These are phyloP conservation scores for Diplodus puntazzo DNA, from an alignment of 2,797 vertebrate genomes.

Conservation along the genomic window DNA sequence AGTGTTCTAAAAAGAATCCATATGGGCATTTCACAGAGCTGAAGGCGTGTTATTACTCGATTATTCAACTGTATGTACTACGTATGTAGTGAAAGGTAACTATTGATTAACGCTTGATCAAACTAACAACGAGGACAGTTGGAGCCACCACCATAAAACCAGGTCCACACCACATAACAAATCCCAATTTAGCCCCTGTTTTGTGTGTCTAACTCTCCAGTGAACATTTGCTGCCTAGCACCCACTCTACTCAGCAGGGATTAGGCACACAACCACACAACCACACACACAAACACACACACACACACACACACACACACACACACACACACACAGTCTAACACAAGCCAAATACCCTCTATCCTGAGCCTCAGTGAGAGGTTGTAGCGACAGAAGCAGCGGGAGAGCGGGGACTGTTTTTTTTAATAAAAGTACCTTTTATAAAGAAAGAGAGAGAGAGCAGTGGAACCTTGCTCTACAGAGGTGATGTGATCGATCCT, in stretches of 20 bases:
- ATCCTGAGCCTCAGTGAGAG: slow-evolving; percentile 51
- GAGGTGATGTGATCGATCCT: slow-evolving; percentile 56
- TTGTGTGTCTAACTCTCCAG: slow-evolving; percentile 72
- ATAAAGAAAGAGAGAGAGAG: slow-evolving; percentile 34
- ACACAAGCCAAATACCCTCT: slow-evolving; percentile 53
- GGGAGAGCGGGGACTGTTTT: slow-evolving; percentile 41
- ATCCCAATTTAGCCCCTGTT: slow-evolving; percentile 59
- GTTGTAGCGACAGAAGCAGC: slow-evolving; percentile 49
- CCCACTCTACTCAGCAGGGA: slow-evolving; percentile 80
- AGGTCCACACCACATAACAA: slow-evolving; percentile 11
- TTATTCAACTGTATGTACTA: not conserved
- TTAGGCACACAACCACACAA: slow-evolving; percentile 72
- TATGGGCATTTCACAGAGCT: not conserved
- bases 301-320: slow-evolving; percentile 1
- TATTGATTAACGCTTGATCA: not conserved
- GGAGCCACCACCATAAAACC: slow-evolving; percentile 19
- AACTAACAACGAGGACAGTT: slow-evolving; percentile 4
- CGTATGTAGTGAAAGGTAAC: slow-evolving; percentile 3
- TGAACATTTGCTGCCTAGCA: slow-evolving; percentile 84
- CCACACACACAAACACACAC: slow-evolving; percentile 53
- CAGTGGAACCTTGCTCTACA: slow-evolving; percentile 21
- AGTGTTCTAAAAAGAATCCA: not conserved
- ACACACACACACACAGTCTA: not conserved
- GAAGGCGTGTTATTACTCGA: not conserved
- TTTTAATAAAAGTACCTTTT: slow-evolving; percentile 18